Evolutionary conservation across 2,888 invertebrate genomes (phyloP).

Genomic region (Drosophila melanocephala): DNA sequence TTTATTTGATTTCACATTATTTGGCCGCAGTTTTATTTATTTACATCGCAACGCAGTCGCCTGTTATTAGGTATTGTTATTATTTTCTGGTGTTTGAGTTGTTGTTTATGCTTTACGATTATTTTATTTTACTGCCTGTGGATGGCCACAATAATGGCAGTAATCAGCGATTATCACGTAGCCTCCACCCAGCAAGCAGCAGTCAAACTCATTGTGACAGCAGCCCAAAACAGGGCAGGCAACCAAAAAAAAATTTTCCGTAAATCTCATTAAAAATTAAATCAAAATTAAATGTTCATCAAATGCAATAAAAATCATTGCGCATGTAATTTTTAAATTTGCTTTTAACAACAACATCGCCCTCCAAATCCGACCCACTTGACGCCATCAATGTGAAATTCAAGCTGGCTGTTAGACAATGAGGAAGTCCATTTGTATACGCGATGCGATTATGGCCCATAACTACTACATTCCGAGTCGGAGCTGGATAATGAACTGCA

Average conservation of each 20-base stretch:
- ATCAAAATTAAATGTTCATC: slow-evolving; percentile 76
- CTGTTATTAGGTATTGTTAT: slow-evolving; percentile 46
- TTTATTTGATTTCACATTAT: slow-evolving; percentile 37
- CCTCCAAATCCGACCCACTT: background rate
- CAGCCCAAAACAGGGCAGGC: slow-evolving; percentile 30
- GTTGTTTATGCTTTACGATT: slow-evolving; percentile 31
- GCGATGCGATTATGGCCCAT: slow-evolving; percentile 32
- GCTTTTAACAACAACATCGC: slow-evolving; percentile 13
- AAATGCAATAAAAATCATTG: slow-evolving; percentile 74
- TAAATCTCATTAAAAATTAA: slow-evolving; percentile 76
- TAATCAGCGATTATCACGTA: slow-evolving; percentile 73
- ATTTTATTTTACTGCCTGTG: slow-evolving; percentile 49
- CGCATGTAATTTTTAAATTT: slow-evolving; percentile 53
- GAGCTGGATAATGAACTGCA: slow-evolving; percentile 31
- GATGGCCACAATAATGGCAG: slow-evolving; percentile 70
- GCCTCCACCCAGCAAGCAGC: slow-evolving; percentile 6
- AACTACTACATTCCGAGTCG: slow-evolving; percentile 6
- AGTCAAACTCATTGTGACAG: slow-evolving; percentile 48
- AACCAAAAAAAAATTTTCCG: slow-evolving; percentile 30
- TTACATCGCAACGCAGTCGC: slow-evolving; percentile 16
- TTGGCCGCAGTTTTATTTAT: slow-evolving; percentile 40
- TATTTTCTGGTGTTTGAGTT: slow-evolving; percentile 15
- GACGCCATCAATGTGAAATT: slow-evolving; percentile 27
- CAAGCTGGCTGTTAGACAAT: slow-evolving; percentile 28
- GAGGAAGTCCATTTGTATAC: slow-evolving; percentile 50